Evolutionary conservation across 2,113 vertebrate genomes (phyloP).

Genomic region (Speoplatyrhinus poulsoni): DNA sequence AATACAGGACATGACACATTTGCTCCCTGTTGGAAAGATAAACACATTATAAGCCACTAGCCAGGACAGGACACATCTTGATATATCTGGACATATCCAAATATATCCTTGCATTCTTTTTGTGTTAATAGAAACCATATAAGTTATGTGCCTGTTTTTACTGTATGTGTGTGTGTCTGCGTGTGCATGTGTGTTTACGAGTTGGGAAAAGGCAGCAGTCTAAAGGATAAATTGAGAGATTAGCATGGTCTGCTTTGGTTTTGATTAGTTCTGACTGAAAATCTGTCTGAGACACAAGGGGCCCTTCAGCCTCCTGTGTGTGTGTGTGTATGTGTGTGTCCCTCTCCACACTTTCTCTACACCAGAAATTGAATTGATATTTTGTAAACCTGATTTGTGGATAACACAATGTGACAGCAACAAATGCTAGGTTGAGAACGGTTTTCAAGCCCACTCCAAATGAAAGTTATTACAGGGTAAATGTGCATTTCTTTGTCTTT

Average conservation of each 20-base stretch:
- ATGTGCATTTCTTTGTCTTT: slow-evolving; percentile 92
- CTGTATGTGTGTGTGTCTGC: background rate
- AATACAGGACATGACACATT: too few species aligned
- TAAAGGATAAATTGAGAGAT: slow-evolving; percentile 96
- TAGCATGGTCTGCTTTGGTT: slow-evolving; percentile 87
- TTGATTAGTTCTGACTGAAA: slow-evolving; percentile 96
- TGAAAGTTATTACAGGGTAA: slow-evolving; percentile 99
- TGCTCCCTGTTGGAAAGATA: too few species aligned
- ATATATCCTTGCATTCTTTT: too few species aligned
- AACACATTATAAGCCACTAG: too few species aligned
- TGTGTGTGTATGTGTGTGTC: slow-evolving; percentile 21
- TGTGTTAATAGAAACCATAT: too few species aligned
- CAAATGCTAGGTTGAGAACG: slow-evolving; percentile 95
- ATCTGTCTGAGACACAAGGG: slow-evolving; percentile 90
- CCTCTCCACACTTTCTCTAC: slow-evolving; percentile 45
- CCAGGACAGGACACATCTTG: too few species aligned
- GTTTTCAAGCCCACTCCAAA: slow-evolving; percentile 97
- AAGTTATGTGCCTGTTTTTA: slow-evolving; percentile 16
- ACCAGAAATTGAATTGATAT: slow-evolving; percentile 99
- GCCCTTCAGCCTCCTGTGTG: slow-evolving; percentile 84
- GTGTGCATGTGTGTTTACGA: slow-evolving; percentile 74
- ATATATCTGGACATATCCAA: too few species aligned
- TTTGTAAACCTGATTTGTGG: slow-evolving; percentile 99
- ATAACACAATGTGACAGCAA: slow-evolving; percentile 99
- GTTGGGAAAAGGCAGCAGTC: slow-evolving; percentile 85